Evolutionary conservation across 2,797 vertebrate genomes (phyloP), one percentile per base, ranked within the genome.

Genomic region (Sebastiscus tertius): DNA sequence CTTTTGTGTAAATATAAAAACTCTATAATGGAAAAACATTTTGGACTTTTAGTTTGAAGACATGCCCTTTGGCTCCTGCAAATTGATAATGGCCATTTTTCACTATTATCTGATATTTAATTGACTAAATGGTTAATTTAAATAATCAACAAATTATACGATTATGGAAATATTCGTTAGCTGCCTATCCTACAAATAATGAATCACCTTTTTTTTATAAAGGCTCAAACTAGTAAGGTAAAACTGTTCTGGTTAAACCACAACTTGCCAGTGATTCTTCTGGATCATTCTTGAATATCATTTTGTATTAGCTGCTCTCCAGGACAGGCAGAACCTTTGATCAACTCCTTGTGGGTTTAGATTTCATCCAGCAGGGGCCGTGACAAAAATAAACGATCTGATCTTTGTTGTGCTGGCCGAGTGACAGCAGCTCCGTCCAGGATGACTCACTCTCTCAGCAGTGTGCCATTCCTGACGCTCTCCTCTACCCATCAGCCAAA

Each of bases 361-460:
- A 84, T 91, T 92, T 93, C 90, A 88, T 89, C 85, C 91, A 70
- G 76, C 82, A 60, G 87, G 86, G 91, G 85, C 91, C 68, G 24
- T 64, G 92, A 93, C 90, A 83, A 90, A 94, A 94, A 93, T 93
- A 91, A 90, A 92, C 78, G 87, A 92, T 92, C 81, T 36, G 77
- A 91, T 93, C 88, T 90, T 92, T 93, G 92, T 93, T 90, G 85
- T 92, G 86, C 88, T 93, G 93, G 93, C 93, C 87, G 77, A 72
- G 67, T 73, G 91, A 94, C 92, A 94, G 88, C 88, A 86, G 89
- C 88, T 71, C 82, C 11, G 73, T 90, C 76, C 80, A 84, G 84
- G 88, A 93, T 92, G 93, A 94, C 92, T 94, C 93, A 93, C 91
- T 84, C 89, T 79, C 85, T 84, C 85, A 89, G 89, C 87, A 76